Percentiles rank a stretch among this genome's conserved stretches.
Evolutionary conservation across 2,888 invertebrate genomes (phyloP).

Genomic region (Mythimna vitellina): DNA sequence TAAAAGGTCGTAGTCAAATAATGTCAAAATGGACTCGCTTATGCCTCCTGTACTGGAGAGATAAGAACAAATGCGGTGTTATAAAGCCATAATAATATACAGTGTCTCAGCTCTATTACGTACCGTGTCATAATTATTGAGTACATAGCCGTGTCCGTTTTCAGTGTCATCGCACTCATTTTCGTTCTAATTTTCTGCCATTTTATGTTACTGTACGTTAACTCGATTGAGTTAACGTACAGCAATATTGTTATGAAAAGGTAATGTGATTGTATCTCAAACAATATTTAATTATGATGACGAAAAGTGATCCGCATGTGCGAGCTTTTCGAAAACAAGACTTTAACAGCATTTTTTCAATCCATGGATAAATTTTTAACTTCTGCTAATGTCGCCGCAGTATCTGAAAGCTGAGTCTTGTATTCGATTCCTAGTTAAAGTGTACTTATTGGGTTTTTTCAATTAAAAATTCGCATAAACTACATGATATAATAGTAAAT

Average conservation of each 20-base stretch:
- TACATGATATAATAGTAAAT: neutral
- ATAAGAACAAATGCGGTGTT: neutral
- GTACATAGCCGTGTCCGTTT: neutral
- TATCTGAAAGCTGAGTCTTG: neutral
- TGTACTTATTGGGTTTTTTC: neutral
- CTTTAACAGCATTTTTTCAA: neutral
- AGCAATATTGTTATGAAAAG: neutral
- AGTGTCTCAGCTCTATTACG: too few species aligned
- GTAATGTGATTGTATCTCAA: neutral
- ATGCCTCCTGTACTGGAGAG: neutral
- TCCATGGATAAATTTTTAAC: too few species aligned
- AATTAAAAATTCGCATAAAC: neutral
- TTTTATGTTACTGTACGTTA: too few species aligned
- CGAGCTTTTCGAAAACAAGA: neutral
- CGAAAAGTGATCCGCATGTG: neutral
- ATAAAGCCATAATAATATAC: neutral
- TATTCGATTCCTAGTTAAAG: neutral
- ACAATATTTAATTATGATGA: neutral
- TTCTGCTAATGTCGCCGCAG: too few species aligned
- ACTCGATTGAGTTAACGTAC: neutral
- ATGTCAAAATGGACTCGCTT: neutral
- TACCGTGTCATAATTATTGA: neutral
- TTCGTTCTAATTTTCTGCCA: neutral
- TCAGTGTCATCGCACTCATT: neutral
- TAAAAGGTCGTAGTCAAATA: neutral